Base-by-base conservation (phyloP, 1,140 invertebrate genomes). In the Eulimnadia texana region DNA sequence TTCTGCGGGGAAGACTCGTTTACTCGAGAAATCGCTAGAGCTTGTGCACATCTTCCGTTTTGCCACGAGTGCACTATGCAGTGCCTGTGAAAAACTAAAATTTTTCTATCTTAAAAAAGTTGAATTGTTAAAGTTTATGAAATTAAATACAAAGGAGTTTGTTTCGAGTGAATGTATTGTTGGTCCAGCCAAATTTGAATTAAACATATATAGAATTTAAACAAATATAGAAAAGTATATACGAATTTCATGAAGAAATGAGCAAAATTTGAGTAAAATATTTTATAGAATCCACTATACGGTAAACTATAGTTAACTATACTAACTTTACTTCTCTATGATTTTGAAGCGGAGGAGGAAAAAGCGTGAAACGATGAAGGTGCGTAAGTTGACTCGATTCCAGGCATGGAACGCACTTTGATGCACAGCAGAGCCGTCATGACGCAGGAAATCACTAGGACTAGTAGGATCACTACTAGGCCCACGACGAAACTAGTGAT, bases 401-500 rank as follows among this genome's bases (percentile, higher is more conserved):
- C 63, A 1, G 64, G 64, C 25, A 64, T 65, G 23, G 64, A 65
- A 1, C 67, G 63, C 11, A 68, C 62, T 16, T 63, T 63, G 10
- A 70, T 28, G 61, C 70, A 71, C 23, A 71, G 62, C 23, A 66
- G 50, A 25, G 73, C 70, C 62, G 74, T 74, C 27, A 72, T 65
- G 13, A 75, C 57, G 60, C 69, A 72, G 54, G 72, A 73, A 9
- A 66, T 62, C 3, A 72, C 66, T 25, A 77, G 66, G 25, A 78
- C 64, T 11, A 71, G 67, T n/a, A 77, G 66, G 60, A 76, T 64
- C 20, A 75, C 60, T 16, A 69, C 66, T 0, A 72, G 68, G 6
- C 67, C 67, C 3, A 72, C 66, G 1, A 76, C 65, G 65, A 78
- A 77, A 56, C 68, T 70, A n/a, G 69, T 65, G n/a, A 68, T 66